These are phyloP conservation scores for Acronicta alni DNA, from an alignment of 2,888 invertebrate species.

Conservation along the genomic window DNA sequence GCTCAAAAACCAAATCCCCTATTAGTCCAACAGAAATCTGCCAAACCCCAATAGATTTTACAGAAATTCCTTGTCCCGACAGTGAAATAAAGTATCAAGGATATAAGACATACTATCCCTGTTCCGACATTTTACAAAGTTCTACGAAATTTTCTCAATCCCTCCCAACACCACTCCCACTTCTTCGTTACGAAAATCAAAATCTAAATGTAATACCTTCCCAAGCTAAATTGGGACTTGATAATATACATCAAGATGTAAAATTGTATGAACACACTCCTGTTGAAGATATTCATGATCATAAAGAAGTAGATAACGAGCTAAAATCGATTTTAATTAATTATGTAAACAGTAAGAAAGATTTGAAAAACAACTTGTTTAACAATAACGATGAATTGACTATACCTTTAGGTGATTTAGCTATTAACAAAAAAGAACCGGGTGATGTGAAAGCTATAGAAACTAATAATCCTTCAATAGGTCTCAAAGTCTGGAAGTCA, in stretches of 20 bases:
- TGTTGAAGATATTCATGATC: neutral
- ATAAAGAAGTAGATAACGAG: conserved; percentile 7
- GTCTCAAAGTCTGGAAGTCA: conserved; percentile 52
- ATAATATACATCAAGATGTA: neutral
- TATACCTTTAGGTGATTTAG: conserved; percentile 38
- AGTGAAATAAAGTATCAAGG: conserved; percentile 27
- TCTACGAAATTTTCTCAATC: neutral
- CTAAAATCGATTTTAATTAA: conserved; percentile 26
- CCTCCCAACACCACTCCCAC: neutral
- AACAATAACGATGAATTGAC: conserved; percentile 12
- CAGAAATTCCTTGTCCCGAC: neutral
- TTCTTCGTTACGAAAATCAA: neutral
- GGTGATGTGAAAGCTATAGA: neutral
- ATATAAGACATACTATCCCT: conserved; percentile 30
- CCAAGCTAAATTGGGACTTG: conserved; percentile 1
- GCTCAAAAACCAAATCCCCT: neutral
- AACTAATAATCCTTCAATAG: conserved; percentile 43
- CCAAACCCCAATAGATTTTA: neutral
- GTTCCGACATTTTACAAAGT: neutral
- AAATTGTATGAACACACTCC: neutral
- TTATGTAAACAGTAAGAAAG: conserved; percentile 14
- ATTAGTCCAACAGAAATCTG: neutral
- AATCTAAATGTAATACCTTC: neutral
- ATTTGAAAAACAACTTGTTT: conserved; percentile 5
- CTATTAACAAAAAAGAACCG: conserved; percentile 26